Conservation (phyloP, 2,797 vertebrate species). For the Emys orbicularis region DNA sequence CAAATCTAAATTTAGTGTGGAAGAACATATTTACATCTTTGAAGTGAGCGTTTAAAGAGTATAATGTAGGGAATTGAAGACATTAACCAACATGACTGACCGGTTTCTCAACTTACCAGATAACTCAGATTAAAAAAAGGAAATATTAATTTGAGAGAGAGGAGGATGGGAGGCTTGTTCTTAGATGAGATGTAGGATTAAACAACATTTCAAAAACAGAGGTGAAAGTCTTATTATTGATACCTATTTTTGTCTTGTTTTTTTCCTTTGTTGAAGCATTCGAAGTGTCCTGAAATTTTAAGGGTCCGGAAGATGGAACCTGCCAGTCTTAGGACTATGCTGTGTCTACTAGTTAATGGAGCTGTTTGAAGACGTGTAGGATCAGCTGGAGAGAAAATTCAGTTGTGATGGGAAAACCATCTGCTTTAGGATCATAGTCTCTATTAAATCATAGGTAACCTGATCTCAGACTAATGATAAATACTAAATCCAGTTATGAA, state of each 20-base stretch:
- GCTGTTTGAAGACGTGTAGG: neutral
- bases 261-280: slow-evolving; percentile 81
- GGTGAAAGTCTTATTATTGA: neutral
- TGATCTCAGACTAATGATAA: neutral
- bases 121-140: neutral
- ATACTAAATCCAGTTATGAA: neutral
- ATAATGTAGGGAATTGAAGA: neutral
- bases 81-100: neutral
- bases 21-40: neutral
- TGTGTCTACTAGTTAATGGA: neutral
- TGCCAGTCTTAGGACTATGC: neutral
- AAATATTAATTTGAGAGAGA: neutral
- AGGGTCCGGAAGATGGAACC: neutral
- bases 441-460: neutral
- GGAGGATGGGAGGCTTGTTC: neutral
- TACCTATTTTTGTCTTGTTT: neutral
- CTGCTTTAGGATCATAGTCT: slow-evolving; percentile 4
- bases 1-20: neutral
- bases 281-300: slow-evolving; percentile 85
- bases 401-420: neutral
- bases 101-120: neutral
- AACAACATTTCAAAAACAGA: neutral
- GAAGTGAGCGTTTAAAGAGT: neutral
- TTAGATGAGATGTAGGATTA: neutral
- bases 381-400: slow-evolving; percentile 27